Conservation (phyloP, 2,888 invertebrate species). For the Nasonia oneida region DNA sequence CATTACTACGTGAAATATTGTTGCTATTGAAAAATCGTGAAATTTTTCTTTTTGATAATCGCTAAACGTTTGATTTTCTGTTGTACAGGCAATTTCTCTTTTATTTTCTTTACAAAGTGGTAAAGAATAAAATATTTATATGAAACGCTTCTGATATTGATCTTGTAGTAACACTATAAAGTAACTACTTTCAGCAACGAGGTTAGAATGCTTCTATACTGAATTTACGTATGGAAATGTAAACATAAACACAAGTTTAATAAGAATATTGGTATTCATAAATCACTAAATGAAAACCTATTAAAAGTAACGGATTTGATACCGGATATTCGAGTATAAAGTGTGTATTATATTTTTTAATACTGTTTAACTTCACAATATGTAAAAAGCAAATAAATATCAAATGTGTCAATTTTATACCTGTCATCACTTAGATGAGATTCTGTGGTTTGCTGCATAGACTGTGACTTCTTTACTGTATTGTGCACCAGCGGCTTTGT, state of each 20-base stretch:
- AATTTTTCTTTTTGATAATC: not conserved
- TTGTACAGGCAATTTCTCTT: not conserved
- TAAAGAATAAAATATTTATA: too few species aligned
- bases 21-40: not conserved
- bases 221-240: not conserved
- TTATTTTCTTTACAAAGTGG: not conserved
- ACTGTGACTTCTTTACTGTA: slow-evolving; percentile 78
- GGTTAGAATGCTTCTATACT: not conserved
- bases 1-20: not conserved
- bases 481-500: slow-evolving; percentile 75
- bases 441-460: slow-evolving; percentile 77
- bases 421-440: slow-evolving; percentile 76
- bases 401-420: slow-evolving; percentile 65
- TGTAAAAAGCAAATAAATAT: not conserved
- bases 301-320: not conserved
- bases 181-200: not conserved
- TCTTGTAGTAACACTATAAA: not conserved
- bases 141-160: not conserved
- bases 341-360: not conserved
- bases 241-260: slow-evolving; percentile 6
- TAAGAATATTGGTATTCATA: not conserved
- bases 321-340: not conserved
- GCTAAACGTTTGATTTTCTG: not conserved
- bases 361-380: not conserved
- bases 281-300: not conserved